Conservation (phyloP, 2,113 vertebrate genomes). For the Thalassoma bifasciatum region DNA sequence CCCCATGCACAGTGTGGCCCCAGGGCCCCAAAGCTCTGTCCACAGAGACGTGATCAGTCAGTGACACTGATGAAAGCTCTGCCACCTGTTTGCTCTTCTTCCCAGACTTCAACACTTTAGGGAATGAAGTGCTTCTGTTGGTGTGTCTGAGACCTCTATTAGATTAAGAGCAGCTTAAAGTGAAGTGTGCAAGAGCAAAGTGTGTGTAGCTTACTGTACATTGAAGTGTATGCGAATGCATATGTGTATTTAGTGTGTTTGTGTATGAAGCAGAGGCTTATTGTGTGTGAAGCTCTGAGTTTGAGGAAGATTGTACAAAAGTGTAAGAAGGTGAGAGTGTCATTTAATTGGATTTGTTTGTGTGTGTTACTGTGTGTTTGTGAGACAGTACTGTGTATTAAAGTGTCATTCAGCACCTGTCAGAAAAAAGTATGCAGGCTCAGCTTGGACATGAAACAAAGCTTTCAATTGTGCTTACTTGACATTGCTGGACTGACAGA, state of each 20-base stretch:
- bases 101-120: not conserved
- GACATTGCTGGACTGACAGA: not conserved
- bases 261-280: not conserved
- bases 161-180: slow-evolving; percentile 5
- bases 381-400: slow-evolving; percentile 21
- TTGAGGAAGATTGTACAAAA: not conserved
- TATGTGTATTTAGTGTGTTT: not conserved
- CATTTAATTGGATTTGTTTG: slow-evolving; percentile 17
- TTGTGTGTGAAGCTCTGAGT: not conserved
- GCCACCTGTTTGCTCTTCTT: slow-evolving; percentile 25
- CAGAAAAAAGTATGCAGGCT: slow-evolving; percentile 18
- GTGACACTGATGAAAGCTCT: slow-evolving; percentile 26
- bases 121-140: not conserved
- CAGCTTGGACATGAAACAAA: slow-evolving; percentile 41
- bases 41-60: slow-evolving; percentile 44
- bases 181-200: not conserved
- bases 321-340: not conserved
- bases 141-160: slow-evolving; percentile 3
- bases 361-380: not conserved
- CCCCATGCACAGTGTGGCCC: slow-evolving; percentile 23
- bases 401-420: slow-evolving; percentile 54
- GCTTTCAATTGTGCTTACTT: slow-evolving; percentile 36
- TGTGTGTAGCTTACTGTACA: not conserved
- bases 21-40: slow-evolving; percentile 11
- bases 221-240: not conserved